A percentile compares a stretch with the other conserved stretches of the same genome.
Conservation (phyloP, 2,113 vertebrate genomes). For the Eudorcas thomsonii region DNA sequence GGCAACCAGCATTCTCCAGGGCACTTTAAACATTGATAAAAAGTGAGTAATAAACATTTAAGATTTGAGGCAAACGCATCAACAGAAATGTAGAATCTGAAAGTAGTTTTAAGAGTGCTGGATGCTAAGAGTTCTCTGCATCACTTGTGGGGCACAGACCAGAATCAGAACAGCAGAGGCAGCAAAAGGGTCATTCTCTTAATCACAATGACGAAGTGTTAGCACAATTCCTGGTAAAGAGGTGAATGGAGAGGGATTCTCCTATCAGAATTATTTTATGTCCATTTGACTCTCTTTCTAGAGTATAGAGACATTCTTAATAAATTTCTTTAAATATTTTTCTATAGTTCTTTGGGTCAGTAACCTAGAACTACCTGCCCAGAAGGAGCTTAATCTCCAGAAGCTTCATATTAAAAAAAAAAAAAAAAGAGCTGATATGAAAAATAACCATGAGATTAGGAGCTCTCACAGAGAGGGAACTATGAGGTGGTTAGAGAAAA, state of each 20-base stretch:
- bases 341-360: background rate
- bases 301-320: background rate
- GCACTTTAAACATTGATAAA: constrained; percentile 39
- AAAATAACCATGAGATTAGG: background rate
- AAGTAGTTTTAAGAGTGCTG: background rate
- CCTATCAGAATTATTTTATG: background rate
- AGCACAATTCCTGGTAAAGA: background rate
- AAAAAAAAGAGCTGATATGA: background rate
- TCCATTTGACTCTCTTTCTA: background rate
- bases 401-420: background rate
- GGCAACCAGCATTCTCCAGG: constrained; percentile 25
- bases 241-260: background rate
- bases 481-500: background rate
- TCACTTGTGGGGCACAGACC: background rate
- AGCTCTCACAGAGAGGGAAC: background rate
- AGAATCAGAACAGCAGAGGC: too few relatives aligned
- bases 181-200: background rate
- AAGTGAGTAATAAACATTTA: constrained; percentile 7
- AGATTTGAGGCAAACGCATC: background rate
- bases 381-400: background rate
- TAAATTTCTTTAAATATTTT: background rate
- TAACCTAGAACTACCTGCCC: background rate
- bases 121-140: too few relatives aligned
- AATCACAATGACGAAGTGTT: background rate
- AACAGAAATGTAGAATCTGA: background rate